These are phyloP conservation scores for Luscinia luscinia DNA, from an alignment of 2,797 vertebrate genomes.

Conservation along the genomic window DNA sequence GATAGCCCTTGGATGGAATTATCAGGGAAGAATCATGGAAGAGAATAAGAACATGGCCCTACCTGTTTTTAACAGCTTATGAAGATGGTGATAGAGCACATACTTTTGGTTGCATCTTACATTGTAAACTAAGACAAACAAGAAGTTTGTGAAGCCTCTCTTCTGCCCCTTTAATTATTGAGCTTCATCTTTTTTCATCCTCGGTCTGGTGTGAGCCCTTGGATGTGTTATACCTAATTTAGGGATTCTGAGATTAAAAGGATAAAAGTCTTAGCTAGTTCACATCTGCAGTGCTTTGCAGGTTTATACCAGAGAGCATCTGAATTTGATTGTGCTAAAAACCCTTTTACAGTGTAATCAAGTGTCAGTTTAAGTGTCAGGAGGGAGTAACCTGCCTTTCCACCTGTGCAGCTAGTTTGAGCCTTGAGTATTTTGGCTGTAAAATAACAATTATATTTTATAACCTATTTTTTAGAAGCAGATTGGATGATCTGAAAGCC, in stretches of 20 bases:
- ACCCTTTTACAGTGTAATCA: neutral
- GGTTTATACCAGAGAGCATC: neutral
- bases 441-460: neutral
- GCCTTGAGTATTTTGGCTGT: neutral
- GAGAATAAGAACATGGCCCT: neutral
- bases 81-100: neutral
- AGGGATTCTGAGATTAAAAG: neutral
- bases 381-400: neutral
- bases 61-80: neutral
- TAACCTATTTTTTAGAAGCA: neutral
- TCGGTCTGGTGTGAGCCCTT: neutral
- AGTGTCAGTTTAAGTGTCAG: neutral
- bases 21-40: neutral
- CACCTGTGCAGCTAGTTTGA: neutral
- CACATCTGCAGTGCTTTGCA: neutral
- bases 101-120: neutral
- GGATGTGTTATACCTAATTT: neutral
- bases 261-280: neutral
- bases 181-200: neutral
- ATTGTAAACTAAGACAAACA: neutral
- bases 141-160: neutral
- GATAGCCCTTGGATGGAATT: rapidly evolving
- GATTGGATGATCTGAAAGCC: neutral
- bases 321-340: neutral
- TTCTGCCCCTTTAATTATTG: neutral